Evolutionary conservation across 2,797 vertebrate species (phyloP).

Genomic region (Sebastes trivittatus): DNA sequence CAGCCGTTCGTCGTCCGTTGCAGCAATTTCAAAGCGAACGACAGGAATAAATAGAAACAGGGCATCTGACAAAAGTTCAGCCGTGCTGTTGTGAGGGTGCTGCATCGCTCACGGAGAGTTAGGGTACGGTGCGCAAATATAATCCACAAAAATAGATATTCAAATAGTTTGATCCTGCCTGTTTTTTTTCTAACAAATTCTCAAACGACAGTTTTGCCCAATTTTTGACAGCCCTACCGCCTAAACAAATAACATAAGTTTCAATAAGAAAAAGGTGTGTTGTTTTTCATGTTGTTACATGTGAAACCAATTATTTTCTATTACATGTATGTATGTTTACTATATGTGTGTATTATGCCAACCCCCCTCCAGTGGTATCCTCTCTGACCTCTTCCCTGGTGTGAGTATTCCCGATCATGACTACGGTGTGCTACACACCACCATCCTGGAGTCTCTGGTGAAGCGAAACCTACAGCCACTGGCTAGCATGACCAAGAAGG

Average conservation of each 20-base stretch:
- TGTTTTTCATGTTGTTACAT: background rate
- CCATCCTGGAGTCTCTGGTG: slow-evolving; percentile 82
- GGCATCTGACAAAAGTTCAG: no score
- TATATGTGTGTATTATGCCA: slow-evolving; percentile 1
- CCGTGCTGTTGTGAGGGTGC: no score
- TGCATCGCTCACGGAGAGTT: accelerated
- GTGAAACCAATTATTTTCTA: background rate
- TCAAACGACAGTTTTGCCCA: no score
- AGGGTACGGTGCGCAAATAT: no score
- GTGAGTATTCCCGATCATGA: slow-evolving; percentile 89
- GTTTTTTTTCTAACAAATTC: no score
- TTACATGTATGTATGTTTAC: background rate
- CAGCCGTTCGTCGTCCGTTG: no score
- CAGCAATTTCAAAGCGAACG: no score
- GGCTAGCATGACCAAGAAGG: slow-evolving; percentile 80
- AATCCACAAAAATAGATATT: no score
- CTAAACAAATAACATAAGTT: background rate
- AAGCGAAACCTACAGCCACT: slow-evolving; percentile 85
- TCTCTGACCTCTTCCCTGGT: slow-evolving; percentile 91
- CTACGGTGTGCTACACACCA: slow-evolving; percentile 87
- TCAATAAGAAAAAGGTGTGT: background rate
- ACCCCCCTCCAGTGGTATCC: slow-evolving; percentile 82
- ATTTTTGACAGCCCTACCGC: accelerated
- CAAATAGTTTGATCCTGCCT: no score
- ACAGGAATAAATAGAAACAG: accelerated